These are phyloP conservation scores for Ceratitis capitata DNA, from an alignment of 1,140 invertebrate species.

Conservation along the genomic window DNA sequence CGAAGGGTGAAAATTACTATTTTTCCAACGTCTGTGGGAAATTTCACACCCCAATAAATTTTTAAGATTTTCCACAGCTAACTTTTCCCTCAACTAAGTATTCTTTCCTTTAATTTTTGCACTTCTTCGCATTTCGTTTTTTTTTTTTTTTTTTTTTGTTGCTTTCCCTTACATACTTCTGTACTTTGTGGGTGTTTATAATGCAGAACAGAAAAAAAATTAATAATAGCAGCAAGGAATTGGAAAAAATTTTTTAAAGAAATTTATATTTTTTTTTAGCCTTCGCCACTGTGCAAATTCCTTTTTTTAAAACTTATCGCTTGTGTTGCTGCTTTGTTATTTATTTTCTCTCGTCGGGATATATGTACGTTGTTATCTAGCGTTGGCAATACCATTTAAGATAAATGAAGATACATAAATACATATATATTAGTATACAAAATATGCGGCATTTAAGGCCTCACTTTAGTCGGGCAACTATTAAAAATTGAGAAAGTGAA, in stretches of 20 bases:
- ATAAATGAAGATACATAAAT: too few relatives aligned
- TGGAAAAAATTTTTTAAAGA: neutral
- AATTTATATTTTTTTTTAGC: neutral
- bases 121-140: neutral
- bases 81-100: neutral
- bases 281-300: neutral
- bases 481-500: neutral
- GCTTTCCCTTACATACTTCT: neutral
- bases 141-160: too few relatives aligned
- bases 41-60: slow-evolving; percentile 27
- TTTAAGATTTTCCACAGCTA: slow-evolving; percentile 13
- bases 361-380: neutral
- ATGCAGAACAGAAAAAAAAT: neutral
- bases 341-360: neutral
- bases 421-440: neutral
- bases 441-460: too few relatives aligned
- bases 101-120: neutral
- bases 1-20: slow-evolving; percentile 13
- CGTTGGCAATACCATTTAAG: neutral
- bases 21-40: neutral
- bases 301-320: neutral
- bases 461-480: neutral
- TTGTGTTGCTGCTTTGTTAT: neutral
- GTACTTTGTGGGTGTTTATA: neutral
- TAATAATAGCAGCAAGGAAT: too few relatives aligned